These are phyloP conservation scores for Malurus melanocephalus DNA, from an alignment of 2,113 vertebrate species.

Conservation along the genomic window DNA sequence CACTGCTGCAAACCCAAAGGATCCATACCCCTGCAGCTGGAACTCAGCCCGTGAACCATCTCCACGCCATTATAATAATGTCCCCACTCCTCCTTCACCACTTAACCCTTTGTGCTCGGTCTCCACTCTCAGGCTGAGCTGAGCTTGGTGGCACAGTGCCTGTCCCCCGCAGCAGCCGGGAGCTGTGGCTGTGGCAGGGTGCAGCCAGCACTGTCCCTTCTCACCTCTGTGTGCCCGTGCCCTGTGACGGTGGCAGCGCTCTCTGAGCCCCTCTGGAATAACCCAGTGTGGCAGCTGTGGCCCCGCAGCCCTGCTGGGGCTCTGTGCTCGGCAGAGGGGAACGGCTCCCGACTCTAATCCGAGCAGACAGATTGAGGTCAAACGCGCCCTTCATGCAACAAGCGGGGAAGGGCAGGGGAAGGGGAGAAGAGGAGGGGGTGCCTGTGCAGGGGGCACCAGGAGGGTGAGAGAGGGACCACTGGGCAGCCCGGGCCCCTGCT, in stretches of 20 bases:
- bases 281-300: not conserved
- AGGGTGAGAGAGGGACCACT: accelerated
- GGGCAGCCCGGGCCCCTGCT: not conserved
- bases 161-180: accelerated
- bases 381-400: not conserved
- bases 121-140: not conserved
- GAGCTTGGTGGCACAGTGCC: accelerated
- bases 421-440: not conserved
- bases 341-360: constrained; percentile 23
- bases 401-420: not conserved
- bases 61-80: not conserved
- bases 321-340: constrained; percentile 29
- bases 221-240: accelerated
- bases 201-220: not conserved
- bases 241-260: not conserved
- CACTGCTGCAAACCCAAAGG: not conserved
- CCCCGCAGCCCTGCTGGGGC: constrained; percentile 1
- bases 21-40: not conserved
- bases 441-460: not conserved
- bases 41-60: not conserved
- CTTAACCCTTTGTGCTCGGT: not conserved
- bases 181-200: accelerated
- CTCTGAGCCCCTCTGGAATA: not conserved
- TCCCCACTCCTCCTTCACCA: not conserved
- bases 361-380: constrained; percentile 70